Base-by-base conservation (phyloP, 2,888 invertebrate genomes). In the Rhorus exstirpatorius region DNA sequence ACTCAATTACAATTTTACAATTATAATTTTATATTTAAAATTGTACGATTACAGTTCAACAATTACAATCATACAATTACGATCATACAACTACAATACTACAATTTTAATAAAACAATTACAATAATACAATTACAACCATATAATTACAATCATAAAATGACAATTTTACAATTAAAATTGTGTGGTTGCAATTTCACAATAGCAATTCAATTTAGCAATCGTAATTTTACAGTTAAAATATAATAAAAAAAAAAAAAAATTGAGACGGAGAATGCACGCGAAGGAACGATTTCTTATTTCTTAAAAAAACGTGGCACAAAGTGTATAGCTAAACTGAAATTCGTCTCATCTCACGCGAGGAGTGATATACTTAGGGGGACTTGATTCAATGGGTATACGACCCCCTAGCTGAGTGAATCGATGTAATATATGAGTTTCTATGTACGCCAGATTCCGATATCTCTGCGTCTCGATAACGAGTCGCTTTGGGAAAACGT, bases 401-500 rank as follows among this genome's bases (percentile, higher is more conserved):
- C 14, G 49, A 12, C 65, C 72, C 41, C 31, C 41, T 21, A 53
- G 35, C 49, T 17, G 53, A 10, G 4, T 7, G 17, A 68, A 79
- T 79, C 79, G 79, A 74, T 79, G 46, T 68, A n/a, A n/a, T n/a
- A n/a, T n/a, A n/a, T n/a, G n/a, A n/a, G 19, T 24, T 58, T 65
- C 10, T 26, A 7, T 21, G 12, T 35, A 58, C 35, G 12, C 61
- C 24, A 53, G 60, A 46, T 14, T 31, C 17, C 41, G 21, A 53
- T 58, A 58, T 75, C 53, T 61, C 26, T 65, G 51, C 44, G 49
- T 49, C 21, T 55, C 58, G 81, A 81, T 76, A 76, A 81, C 70
- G 58, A 67, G 77, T 67, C 49, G 71, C 71, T 60, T 31, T 60
- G 67, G 72, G 70, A 77, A 77, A 77, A 77, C 60, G 81, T 77